Evolutionary conservation across 2,797 vertebrate species (phyloP).

Genomic region (Lacerta bilineata): DNA sequence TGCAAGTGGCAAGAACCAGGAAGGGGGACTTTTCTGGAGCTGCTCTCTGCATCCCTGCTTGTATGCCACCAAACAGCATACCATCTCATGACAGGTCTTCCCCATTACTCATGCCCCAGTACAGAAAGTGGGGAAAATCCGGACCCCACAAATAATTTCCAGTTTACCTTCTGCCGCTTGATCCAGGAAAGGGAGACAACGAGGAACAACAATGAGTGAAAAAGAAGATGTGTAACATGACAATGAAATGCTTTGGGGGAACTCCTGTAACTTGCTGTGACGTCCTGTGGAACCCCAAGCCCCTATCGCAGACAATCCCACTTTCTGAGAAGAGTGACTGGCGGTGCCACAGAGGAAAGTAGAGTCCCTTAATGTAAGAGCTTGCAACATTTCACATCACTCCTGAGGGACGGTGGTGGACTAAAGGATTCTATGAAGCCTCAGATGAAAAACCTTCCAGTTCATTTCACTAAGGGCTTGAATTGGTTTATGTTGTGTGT

Average conservation of each 20-base stretch:
- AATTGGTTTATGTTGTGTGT: neutral
- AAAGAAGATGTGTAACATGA: neutral
- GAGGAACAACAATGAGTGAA: neutral
- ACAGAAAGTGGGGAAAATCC: neutral
- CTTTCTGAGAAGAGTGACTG: too few species aligned
- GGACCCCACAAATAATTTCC: neutral
- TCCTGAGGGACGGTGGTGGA: neutral
- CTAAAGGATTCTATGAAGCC: neutral
- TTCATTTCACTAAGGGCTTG: neutral
- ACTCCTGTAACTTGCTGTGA: neutral
- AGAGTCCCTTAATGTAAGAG: too few species aligned
- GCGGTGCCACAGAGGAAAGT: neutral
- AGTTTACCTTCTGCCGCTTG: neutral
- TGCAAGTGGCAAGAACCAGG: slow-evolving; percentile 37
- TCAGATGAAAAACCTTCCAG: neutral
- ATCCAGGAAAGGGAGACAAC: neutral
- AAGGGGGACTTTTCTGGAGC: slow-evolving; percentile 68
- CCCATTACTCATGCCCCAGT: slow-evolving; percentile 53
- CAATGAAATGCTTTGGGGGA: neutral
- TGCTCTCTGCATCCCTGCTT: slow-evolving; percentile 64
- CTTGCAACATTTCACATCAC: neutral
- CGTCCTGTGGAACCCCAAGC: neutral
- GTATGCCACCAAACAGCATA: slow-evolving; percentile 61
- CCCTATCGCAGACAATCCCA: neutral
- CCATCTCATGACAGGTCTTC: slow-evolving; percentile 67